These are phyloP conservation scores for Mystacornis crossleyi DNA, from an alignment of 2,113 vertebrate genomes.

Conservation along the genomic window DNA sequence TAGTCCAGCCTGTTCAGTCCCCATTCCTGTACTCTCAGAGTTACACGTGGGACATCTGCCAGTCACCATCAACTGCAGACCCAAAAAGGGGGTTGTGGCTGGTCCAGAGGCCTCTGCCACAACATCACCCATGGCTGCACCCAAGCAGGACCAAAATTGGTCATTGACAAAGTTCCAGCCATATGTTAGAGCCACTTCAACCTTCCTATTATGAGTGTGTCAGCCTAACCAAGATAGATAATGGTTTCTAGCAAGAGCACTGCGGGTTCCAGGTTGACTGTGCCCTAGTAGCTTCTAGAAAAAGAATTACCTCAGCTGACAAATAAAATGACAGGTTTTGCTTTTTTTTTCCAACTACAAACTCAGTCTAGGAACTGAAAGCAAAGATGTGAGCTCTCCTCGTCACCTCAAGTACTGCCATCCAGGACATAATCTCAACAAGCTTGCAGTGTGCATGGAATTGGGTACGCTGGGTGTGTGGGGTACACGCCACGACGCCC, in stretches of 20 bases:
- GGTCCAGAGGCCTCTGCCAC: not conserved
- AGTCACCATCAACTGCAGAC: not conserved
- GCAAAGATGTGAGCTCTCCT: not conserved
- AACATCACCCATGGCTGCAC: not conserved
- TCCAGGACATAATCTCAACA: rapidly evolving
- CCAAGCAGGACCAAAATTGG: not conserved
- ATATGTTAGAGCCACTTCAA: rapidly evolving
- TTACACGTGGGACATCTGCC: not conserved
- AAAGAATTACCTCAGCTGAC: not conserved
- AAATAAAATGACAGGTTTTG: not conserved
- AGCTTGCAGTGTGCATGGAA: not conserved
- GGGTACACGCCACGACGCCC: not conserved
- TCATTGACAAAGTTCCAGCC: rapidly evolving
- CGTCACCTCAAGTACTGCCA: rapidly evolving
- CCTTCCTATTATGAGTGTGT: not conserved
- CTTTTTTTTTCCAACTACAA: not conserved
- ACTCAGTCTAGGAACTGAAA: not conserved
- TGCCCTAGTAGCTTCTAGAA: not conserved
- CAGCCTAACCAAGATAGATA: not conserved
- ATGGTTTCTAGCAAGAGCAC: not conserved
- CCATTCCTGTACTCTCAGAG: not conserved
- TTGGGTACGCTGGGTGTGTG: rapidly evolving
- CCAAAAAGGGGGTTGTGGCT: not conserved
- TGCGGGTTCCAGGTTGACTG: not conserved
- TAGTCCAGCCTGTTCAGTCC: not conserved